phyloP scores from a whole-genome alignment of 1,140 invertebrate genomes.

The Camponotus floridanus region DNA sequence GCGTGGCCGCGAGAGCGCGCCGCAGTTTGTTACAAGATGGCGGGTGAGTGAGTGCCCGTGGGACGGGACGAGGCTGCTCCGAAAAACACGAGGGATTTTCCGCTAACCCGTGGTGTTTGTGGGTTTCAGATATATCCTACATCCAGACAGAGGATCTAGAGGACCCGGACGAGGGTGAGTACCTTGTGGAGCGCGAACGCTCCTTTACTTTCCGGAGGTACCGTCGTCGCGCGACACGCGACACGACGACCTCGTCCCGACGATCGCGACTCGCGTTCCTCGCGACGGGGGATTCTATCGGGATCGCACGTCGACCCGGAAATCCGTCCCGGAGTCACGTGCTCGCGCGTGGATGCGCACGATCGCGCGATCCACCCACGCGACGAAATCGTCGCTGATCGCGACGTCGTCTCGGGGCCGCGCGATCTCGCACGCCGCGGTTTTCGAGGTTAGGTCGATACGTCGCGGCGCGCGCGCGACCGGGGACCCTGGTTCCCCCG shows the following conservation, averaged over 20 bases:
- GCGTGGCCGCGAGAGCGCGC: constrained; percentile 78
- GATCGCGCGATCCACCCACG: neutral
- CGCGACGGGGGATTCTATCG: constrained; percentile 57
- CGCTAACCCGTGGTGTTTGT: constrained; percentile 84
- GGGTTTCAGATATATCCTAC: constrained; percentile 85
- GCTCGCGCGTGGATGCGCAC: constrained; percentile 64
- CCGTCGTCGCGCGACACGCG: constrained; percentile 19
- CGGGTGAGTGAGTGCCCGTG: constrained; percentile 86
- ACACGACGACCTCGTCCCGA: neutral
- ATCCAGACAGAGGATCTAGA: constrained; percentile 81
- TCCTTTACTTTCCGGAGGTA: neutral
- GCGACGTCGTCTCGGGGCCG: neutral
- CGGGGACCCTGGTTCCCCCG: neutral
- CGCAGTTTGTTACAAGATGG: constrained; percentile 86
- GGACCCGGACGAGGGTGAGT: constrained; percentile 82
- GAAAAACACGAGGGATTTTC: constrained; percentile 82
- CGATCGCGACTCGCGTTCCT: constrained; percentile 35
- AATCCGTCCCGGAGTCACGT: constrained; percentile 12
- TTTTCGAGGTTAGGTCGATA: constrained; percentile 69
- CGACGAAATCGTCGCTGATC: no score
- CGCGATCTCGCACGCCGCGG: constrained; percentile 24
- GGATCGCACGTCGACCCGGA: no score
- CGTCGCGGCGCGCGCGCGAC: neutral
- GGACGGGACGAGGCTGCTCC: constrained; percentile 77
- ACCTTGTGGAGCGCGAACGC: constrained; percentile 28